Evolutionary conservation across 2,113 vertebrate genomes (phyloP).

Genomic region (Stegostoma tigrinum): DNA sequence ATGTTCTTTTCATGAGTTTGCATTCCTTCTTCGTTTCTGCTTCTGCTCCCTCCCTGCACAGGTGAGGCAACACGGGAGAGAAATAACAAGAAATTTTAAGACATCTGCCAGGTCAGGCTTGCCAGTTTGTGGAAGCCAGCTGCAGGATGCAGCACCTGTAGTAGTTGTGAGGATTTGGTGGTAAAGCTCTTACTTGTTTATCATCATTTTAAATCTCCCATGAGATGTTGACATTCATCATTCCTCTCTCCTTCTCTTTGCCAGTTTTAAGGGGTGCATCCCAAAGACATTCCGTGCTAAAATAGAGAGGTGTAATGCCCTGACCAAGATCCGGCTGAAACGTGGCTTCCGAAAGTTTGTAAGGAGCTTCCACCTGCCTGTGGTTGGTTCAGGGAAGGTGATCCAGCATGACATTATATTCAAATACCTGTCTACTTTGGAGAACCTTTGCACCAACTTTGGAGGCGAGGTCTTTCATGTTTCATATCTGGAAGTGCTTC

Average conservation of each 20-base stretch:
- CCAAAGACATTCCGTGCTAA: slow-evolving; percentile 70
- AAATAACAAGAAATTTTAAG: background rate
- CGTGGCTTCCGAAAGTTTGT: slow-evolving; percentile 71
- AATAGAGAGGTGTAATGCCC: slow-evolving; percentile 61
- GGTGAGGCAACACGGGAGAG: background rate
- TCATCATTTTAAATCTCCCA: background rate
- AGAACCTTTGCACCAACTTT: slow-evolving; percentile 66
- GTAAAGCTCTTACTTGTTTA: background rate
- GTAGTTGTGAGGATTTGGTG: background rate
- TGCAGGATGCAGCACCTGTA: background rate
- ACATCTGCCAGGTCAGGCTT: no score
- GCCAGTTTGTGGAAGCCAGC: background rate
- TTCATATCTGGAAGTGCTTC: slow-evolving; percentile 48
- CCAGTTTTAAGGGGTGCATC: slow-evolving; percentile 77
- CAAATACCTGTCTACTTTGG: slow-evolving; percentile 81
- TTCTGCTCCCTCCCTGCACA: background rate
- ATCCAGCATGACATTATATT: slow-evolving; percentile 69
- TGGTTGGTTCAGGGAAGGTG: slow-evolving; percentile 54
- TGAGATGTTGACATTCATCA: background rate
- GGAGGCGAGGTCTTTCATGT: slow-evolving; percentile 61
- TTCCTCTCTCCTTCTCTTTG: background rate
- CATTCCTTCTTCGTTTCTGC: background rate
- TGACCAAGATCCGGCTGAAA: slow-evolving; percentile 69
- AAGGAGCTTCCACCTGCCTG: slow-evolving; percentile 68
- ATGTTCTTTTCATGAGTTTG: background rate